Conservation (phyloP, 2,888 invertebrate genomes). For the Pseudococcus longispinus region DNA sequence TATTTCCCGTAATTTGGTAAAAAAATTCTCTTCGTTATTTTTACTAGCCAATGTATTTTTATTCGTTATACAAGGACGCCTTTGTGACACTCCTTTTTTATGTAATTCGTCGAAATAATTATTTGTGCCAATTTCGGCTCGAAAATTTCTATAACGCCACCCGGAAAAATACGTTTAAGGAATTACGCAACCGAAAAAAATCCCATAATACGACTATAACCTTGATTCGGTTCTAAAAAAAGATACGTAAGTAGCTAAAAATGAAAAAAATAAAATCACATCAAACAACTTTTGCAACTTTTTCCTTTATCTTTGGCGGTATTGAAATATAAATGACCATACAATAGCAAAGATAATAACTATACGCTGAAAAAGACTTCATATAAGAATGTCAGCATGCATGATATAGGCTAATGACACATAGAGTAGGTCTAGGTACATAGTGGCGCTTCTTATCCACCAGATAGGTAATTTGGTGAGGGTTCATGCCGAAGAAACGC, state of each 20-base stretch:
- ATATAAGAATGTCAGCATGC: not conserved
- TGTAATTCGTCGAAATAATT: slow-evolving; percentile 1
- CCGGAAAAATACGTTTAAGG: not conserved
- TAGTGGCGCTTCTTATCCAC: not conserved
- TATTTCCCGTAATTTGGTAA: slow-evolving; percentile 2
- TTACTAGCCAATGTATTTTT: not conserved
- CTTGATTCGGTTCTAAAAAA: not conserved
- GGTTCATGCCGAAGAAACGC: slow-evolving; percentile 32
- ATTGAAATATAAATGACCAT: slow-evolving; percentile 18
- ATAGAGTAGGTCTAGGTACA: not conserved
- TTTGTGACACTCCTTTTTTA: slow-evolving; percentile 20
- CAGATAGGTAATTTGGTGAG: not conserved
- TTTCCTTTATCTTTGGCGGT: slow-evolving; percentile 18
- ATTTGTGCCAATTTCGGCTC: not conserved
- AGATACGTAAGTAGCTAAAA: not conserved
- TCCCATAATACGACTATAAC: not conserved
- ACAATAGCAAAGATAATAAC: not conserved
- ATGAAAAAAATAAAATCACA: slow-evolving; percentile 2
- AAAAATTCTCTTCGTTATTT: not conserved
- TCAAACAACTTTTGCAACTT: slow-evolving; percentile 40
- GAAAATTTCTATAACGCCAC: not conserved
- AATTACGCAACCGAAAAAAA: slow-evolving; percentile 7
- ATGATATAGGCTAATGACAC: slow-evolving; percentile 9
- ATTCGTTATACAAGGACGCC: slow-evolving; percentile 13
- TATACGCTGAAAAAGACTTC: not conserved